Evolutionary conservation across 2,797 vertebrate species (phyloP), one percentile per base, ranked within the genome.

Genomic region (Tamandua tetradactyla): DNA sequence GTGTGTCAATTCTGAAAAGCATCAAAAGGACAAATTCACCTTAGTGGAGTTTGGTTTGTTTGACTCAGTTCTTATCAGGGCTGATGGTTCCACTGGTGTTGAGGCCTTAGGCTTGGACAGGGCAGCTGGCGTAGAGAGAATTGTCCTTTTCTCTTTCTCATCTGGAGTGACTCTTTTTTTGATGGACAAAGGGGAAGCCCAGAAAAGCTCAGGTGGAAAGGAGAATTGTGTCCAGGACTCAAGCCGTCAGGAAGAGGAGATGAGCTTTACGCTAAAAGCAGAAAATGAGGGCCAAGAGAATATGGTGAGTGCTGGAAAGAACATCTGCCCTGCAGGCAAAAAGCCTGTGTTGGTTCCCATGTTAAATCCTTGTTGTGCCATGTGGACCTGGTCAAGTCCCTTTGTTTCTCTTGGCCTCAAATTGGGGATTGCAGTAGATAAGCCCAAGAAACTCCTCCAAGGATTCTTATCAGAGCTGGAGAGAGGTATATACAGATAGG

Each of bases 1-100:
- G 40, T 30, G 64, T 83, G 94, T 95, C 94, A 94, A 22, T 75
- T 88, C 79, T 64, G 74, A 93, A 93, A 94, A 93, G 85, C 90
- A 86, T 87, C 93, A 91, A 91, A 95, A 90, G 87, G 86, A 95
- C 90, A 93, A 23, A 78, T 91, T 87, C 85, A 71, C 82, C 87
- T 96, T 52, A 0, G 5, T 49, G 35, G 23, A 44, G 84, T 91
- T 95, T 89, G 94, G 87, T 96, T 96, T 94, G 52, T 84, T 57
- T 92, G 40, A 32, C 68, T 95, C 37, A 1, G 37, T 61, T 78
- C 49, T 0, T 90, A 81, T 96, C 87, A 87, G 62, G 66, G 52
- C 23, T 44, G 86, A 80, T 7, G 32, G 81, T 78, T 89, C 62
- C 57, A 18, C 84, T 72, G 83, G 87, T 62, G 89, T 91, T 95